Conservation (phyloP, 2,113 vertebrate genomes). For the Paralichthys olivaceus region DNA sequence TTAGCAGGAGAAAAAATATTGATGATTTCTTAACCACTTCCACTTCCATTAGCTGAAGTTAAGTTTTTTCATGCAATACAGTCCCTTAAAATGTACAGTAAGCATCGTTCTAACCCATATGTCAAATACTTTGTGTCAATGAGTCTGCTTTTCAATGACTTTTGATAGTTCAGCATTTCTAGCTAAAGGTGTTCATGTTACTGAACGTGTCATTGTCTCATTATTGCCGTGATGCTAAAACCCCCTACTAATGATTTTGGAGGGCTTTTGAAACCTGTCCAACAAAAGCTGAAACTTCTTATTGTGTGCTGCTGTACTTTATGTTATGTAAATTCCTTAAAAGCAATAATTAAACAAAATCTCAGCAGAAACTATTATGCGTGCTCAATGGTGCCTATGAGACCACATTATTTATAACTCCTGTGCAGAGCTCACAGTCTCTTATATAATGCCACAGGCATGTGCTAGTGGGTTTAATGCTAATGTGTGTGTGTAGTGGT, state of each 20-base stretch:
- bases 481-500: constrained; percentile 18
- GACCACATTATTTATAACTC: constrained; percentile 34
- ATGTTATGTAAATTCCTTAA: constrained; percentile 24
- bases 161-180: not conserved
- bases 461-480: constrained; percentile 27
- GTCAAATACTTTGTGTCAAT: not conserved
- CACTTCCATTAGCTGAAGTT: not conserved
- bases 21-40: not conserved
- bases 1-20: not conserved
- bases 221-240: not conserved
- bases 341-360: constrained; percentile 28
- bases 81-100: not conserved
- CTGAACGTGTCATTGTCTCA: not conserved
- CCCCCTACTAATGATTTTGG: not conserved
- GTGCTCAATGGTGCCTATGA: constrained; percentile 7
- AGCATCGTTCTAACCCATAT: not conserved
- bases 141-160: not conserved
- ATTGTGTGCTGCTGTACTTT: not conserved
- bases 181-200: not conserved
- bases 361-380: constrained; percentile 26
- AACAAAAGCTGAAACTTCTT: not conserved
- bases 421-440: constrained; percentile 9
- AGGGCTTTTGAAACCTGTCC: not conserved
- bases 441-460: constrained; percentile 31
- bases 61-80: not conserved